Base-by-base conservation (phyloP, 2,888 invertebrate species). In the Fragum fragum region DNA sequence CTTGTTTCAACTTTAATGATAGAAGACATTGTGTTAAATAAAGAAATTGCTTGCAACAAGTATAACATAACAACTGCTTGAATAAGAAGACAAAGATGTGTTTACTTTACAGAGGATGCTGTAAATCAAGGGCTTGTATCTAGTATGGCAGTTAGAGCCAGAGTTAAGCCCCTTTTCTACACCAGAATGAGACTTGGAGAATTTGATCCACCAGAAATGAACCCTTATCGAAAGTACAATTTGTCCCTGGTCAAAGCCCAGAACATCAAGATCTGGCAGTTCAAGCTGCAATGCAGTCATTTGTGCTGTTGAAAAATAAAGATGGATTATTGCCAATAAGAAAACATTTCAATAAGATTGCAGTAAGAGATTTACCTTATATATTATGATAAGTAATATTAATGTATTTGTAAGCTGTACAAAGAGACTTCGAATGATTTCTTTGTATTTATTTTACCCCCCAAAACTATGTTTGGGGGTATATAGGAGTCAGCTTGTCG, bases 131-230 rank as follows among this genome's bases (percentile, higher is more conserved):
- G 87, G 21, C 87, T 83, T 61, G 42, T 90, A 47, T 83, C 83
- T 1, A 87, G 89, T 71, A 63, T 32, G 1, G 61, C 85, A 16
- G 81, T 91, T 0, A 68, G 89, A 57, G 87, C 87, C 26, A 77
- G 86, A 39, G 91, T 86, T 1, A 91, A 90, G 66, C 91, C 91
- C n/a, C 81, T 92, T 47, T 91, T 92, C 79, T 88, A 90, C 74
- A 91, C 91, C 39, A 81, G 92, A 74, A 91, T 92, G 91, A 84
- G 91, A 69, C 84, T 92, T 5, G 92, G 92, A 14, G 91, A 91
- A 73, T 92, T 92, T 82, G 92, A 92, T 70, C 92, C 92, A 0
- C 89, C 89, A 9, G 70, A 83, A 61, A 91, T 91, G 91, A 93
- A 92, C 82, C 93, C 93, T 0, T 93, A 92, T 79, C 39, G 75